A percentile compares a stretch with the other conserved stretches of the same genome.
Conservation (phyloP, 2,113 vertebrate genomes). For the Pseudorectes ferrugineus region DNA sequence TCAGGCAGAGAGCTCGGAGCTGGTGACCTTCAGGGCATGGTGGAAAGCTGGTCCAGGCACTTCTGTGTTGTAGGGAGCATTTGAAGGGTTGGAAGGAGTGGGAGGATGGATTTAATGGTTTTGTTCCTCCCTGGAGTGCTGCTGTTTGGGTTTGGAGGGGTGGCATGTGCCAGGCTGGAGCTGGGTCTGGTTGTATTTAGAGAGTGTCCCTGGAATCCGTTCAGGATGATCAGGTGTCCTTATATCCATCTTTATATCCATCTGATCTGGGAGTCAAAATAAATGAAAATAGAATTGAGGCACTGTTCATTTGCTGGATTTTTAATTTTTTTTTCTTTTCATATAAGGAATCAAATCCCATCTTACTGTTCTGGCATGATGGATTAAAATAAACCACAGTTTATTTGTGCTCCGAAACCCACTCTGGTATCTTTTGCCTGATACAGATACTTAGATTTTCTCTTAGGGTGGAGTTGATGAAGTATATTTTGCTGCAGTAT, state of each 20-base stretch:
- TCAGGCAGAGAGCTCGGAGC: accelerated
- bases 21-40: background rate
- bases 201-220: background rate
- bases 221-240: background rate
- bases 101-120: background rate
- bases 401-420: background rate
- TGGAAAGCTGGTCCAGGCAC: background rate
- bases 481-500: background rate
- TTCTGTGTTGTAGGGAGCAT: accelerated
- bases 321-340: background rate
- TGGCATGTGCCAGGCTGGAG: accelerated
- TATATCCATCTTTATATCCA: background rate
- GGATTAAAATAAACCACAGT: background rate
- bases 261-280: background rate
- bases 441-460: background rate
- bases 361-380: background rate
- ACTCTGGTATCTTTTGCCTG: background rate
- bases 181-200: accelerated
- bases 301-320: accelerated
- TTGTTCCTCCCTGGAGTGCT: background rate
- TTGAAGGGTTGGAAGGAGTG: accelerated
- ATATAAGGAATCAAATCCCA: background rate
- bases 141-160: background rate
- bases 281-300: background rate
- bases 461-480: background rate